phyloP scores from a whole-genome alignment of 2,888 invertebrate genomes.

The Melinaea marsaeus region DNA sequence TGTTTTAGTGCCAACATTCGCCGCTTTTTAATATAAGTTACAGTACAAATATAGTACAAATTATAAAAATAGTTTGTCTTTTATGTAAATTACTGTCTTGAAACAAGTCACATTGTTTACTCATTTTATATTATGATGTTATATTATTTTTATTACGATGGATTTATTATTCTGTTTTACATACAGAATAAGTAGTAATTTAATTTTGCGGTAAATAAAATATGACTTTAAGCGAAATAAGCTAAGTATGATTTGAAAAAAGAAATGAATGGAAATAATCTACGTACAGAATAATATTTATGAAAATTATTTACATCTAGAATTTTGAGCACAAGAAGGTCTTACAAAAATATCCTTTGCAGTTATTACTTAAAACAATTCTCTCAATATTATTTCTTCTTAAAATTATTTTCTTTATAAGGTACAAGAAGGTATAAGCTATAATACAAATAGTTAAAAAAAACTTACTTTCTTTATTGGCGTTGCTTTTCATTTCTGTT shows the following conservation, averaged over 20 bases:
- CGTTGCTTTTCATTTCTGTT: constrained; percentile 86
- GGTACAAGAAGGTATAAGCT: neutral
- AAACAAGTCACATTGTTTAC: neutral
- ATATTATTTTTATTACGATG: neutral
- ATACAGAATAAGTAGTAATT: neutral
- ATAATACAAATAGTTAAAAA: neutral
- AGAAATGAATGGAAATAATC: neutral
- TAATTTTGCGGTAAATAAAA: constrained; percentile 4
- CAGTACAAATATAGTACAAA: neutral
- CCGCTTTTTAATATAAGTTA: constrained; percentile 2
- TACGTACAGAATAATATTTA: neutral
- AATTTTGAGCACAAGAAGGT: neutral
- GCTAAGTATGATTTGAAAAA: constrained; percentile 5
- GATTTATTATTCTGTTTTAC: neutral
- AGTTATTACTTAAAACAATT: too few relatives aligned
- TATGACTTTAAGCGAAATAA: neutral
- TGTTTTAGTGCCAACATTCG: constrained; percentile 3
- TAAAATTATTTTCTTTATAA: constrained; percentile 82
- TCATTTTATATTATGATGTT: neutral
- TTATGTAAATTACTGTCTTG: neutral
- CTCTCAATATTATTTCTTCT: constrained; percentile 1
- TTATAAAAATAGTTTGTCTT: neutral
- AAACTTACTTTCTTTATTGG: constrained; percentile 85
- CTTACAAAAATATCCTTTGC: neutral
- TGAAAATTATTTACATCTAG: neutral